Base-by-base conservation (phyloP, 2,113 vertebrate genomes). In the Menidia beryllina region DNA sequence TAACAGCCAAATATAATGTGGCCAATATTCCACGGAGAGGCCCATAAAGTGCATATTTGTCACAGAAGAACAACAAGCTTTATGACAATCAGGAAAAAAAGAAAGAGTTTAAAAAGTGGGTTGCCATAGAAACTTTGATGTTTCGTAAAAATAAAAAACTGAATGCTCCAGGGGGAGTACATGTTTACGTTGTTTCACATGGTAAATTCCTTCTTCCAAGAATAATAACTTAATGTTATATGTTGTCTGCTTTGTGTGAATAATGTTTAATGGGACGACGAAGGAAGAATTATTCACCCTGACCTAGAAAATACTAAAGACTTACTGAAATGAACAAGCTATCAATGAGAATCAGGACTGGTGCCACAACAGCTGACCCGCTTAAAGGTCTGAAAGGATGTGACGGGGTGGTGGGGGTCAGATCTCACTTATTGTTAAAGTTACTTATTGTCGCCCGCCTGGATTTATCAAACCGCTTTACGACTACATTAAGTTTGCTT, bases 231-330 rank as follows among this genome's bases (percentile, higher is more conserved):
- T 52, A 11, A 26, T 19, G 17, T 25, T 53, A 27, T n/a, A 25
- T 25, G 7, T 57, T 20, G 21, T 19, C 26, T 25, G 14, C 23
- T 15, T 15, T 4, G 11, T 48, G 9, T 20, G 20, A 66, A n/a
- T 12, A 20, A 7, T 0, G 0, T 36, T 69, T 64, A n/a, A 47
- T 19, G 50, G 39, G n/a, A 53, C 9, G n/a, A 45, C 8, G 48
- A 39, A 17, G 39, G 15, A 68, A n/a, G 8, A 75, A 72, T 56
- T n/a, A 51, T 82, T 76, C 68, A 67, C 38, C 61, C 48, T 90
- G 90, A 90, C 88, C 90, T 86, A 83, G 77, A 88, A 83, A 89
- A 79, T n/a, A 74, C 72, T 75, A 72, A 81, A 87, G 71, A 73
- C 9, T 49, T 39, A 4, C 26, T 76, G 24, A 89, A 88, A 77